Percentiles rank a stretch among this genome's conserved stretches.
These are phyloP conservation scores for Onthophagus sagittarius DNA, from an alignment of 2,888 invertebrate genomes.

Conservation along the genomic window DNA sequence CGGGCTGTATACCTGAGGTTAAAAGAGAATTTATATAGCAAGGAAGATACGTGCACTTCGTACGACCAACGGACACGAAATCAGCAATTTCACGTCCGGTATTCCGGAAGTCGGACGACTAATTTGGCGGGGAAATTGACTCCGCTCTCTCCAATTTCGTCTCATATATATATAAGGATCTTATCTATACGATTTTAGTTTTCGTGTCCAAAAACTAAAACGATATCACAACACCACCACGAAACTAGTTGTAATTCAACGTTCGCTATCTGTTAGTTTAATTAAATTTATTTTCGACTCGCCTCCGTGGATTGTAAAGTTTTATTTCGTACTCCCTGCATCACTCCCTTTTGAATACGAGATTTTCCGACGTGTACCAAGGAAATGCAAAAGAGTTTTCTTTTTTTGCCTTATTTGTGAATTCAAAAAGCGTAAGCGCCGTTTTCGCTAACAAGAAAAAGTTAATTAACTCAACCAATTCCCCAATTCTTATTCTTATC, in stretches of 20 bases:
- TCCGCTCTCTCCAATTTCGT: neutral
- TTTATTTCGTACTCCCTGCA: neutral
- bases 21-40: neutral
- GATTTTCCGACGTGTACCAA: neutral
- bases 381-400: neutral
- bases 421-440: too few relatives aligned
- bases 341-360: neutral
- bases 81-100: neutral
- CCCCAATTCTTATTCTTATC: too few relatives aligned
- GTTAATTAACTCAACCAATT: too few relatives aligned
- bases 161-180: neutral
- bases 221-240: too few relatives aligned
- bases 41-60: neutral
- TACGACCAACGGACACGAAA: neutral
- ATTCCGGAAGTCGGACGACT: neutral
- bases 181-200: neutral
- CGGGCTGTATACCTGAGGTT: neutral
- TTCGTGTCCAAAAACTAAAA: neutral
- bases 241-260: neutral
- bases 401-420: neutral
- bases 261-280: constrained; percentile 11
- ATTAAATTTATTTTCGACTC: constrained; percentile 11
- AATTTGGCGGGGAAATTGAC: neutral
- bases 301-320: constrained; percentile 4
- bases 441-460: too few relatives aligned